Evolutionary conservation across 2,113 vertebrate genomes (phyloP), one percentile per base, ranked within the genome.

Genomic region (Mesocricetus auratus): DNA sequence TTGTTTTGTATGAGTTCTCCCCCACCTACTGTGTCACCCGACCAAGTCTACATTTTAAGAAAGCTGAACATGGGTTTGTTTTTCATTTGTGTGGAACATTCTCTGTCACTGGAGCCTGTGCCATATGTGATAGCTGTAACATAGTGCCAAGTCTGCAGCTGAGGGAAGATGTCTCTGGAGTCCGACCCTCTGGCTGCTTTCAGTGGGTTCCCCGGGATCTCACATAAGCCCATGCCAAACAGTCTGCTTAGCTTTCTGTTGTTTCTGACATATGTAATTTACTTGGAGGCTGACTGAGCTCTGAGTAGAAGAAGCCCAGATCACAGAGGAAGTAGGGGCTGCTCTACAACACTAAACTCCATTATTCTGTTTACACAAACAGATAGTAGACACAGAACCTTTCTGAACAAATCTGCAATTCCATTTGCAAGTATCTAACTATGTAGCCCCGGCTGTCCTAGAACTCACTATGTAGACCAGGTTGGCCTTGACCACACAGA

Each of bases 41-140:
- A 16, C 68, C 26, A 1, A 66, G 1, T 74, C 71, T 79, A 29
- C 36, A 22, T 89, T 50, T 78, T 53, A 47, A 86, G 68, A 73
- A 58, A 87, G 45, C 36, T 58, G 36, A 83, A 36, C 19, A 13
- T 79, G 45, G 83, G 75, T 58, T 87, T 91, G 39, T 53, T 92
- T 93, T 68, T 62, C 74, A 81, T 68, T 36, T 56, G 42, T 22
- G 66, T 26, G 5, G 39, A 53, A 36, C 39, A 31, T 42, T 92
- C 90, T 79, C 64, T 66, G 42, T 81, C 78, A 16, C 13, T 11
- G 50, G 78, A 53, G 96, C 24, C 66, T 71, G 16, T 58, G 17
- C 79, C 93, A 90, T 96, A 94, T 93, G 90, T 73, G 83, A 26
- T 17, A 56, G 60, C 75, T 42, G 8, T 36, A 58, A 94, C 71